phyloP scores from a whole-genome alignment of 2,797 vertebrate genomes.

The Sebastes taczanowskii region DNA sequence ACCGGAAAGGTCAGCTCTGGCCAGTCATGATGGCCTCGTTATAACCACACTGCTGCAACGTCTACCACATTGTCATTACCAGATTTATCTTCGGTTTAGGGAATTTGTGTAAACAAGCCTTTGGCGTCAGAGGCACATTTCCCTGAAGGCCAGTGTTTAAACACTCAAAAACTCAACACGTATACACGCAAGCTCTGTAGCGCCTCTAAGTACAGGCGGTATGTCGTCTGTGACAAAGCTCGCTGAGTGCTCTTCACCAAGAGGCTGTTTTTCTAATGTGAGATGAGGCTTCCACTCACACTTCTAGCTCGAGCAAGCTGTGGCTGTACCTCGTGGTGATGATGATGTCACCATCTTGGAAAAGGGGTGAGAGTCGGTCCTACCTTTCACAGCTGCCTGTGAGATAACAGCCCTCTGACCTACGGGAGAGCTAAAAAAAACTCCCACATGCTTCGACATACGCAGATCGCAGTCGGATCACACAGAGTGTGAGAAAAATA shows the following conservation, averaged over 20 bases:
- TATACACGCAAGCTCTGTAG: conserved; percentile 32
- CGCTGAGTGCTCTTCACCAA: not conserved
- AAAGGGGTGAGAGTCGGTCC: conserved; percentile 49
- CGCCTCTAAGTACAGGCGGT: conserved; percentile 14
- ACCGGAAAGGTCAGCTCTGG: conserved; percentile 31
- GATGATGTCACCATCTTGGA: conserved; percentile 55
- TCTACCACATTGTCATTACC: conserved; percentile 51
- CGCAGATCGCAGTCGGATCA: not conserved
- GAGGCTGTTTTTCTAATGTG: conserved; percentile 27
- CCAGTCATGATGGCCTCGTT: not conserved
- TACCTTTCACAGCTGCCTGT: conserved; percentile 71
- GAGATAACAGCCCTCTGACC: conserved; percentile 61
- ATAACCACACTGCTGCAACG: conserved; percentile 24
- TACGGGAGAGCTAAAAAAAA: not conserved
- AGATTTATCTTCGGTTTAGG: conserved; percentile 59
- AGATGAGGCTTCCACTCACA: conserved; percentile 9
- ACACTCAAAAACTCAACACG: conserved; percentile 32
- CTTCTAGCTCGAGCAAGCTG: not conserved
- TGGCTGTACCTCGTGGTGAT: conserved; percentile 20
- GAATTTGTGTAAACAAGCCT: conserved; percentile 64
- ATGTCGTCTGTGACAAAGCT: conserved; percentile 10
- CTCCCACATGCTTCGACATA: not conserved
- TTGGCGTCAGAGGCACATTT: conserved; percentile 42
- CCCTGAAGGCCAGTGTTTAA: conserved; percentile 23
- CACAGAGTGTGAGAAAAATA: conserved; percentile 2